Evolutionary conservation across 2,888 invertebrate genomes (phyloP), one percentile per base, ranked within the genome.

Genomic region (Allygus modestus): DNA sequence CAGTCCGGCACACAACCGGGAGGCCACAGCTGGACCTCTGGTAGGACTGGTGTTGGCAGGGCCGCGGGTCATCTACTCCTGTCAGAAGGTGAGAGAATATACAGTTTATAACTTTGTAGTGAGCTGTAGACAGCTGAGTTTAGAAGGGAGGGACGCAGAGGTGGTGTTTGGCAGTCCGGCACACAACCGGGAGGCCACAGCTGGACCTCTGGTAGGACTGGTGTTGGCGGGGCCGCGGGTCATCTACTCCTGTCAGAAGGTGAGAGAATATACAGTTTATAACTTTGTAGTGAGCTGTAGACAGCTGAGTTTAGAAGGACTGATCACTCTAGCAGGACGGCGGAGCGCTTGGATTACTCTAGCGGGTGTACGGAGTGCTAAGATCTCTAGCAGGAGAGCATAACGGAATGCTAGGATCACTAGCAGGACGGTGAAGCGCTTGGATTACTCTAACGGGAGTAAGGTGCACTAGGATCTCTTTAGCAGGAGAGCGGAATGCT

Each of bases 191-290:
- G 17, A 31, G 71, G 69, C 82, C 7, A 12, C 15, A 5, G 71
- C 65, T 12, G 82, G 82, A 23, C 82, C 82, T 28, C 69, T 82
- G 20, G 33, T 82, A 5, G 82, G 82, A n/a, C 26, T 82, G 43
- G 51, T 82, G 37, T 82, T 26, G 37, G 43, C 82, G 0, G 82
- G 82, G 0, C n/a, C 28, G 4, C 65, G 81, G 4, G 82, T 69
- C 26, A 82, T 82, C 28, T 82, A 82, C 82, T 82, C 43, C 28
- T 82, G 82, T 37, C 82, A 82, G 31, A 65, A 82, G 51, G 82
- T 82, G 46, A 43, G 69, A 23, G n/a, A n/a, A n/a, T n/a, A n/a
- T n/a, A n/a, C n/a, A n/a, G n/a, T n/a, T n/a, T n/a, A n/a, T n/a
- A n/a, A n/a, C n/a, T n/a, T n/a, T n/a, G n/a, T n/a, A n/a, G n/a